phyloP scores from a whole-genome alignment of 2,113 vertebrate species.

The Pandion haliaetus region DNA sequence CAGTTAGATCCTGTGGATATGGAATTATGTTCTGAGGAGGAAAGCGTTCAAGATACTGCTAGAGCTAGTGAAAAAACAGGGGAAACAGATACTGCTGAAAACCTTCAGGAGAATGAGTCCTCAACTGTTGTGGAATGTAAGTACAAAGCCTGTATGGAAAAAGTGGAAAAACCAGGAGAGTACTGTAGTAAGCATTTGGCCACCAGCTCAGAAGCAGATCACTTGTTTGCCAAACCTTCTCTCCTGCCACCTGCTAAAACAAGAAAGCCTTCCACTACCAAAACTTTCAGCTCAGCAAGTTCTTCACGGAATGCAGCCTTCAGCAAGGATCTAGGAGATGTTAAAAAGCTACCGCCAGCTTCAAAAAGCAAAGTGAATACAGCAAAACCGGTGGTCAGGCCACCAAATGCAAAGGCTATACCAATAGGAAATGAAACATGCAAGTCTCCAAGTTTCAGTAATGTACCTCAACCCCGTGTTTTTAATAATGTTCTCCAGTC shows the following conservation, averaged over 20 bases:
- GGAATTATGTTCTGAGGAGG: conserved; percentile 76
- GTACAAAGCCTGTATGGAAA: conserved; percentile 30
- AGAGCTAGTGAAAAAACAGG: neutral
- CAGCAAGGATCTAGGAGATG: conserved; percentile 73
- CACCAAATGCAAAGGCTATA: neutral
- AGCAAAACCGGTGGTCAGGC: neutral
- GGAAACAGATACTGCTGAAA: neutral
- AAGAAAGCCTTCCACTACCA: conserved; percentile 73
- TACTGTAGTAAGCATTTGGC: conserved; percentile 35
- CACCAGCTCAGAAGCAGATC: neutral
- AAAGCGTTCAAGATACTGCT: neutral
- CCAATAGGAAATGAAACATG: neutral
- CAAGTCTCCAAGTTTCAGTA: neutral
- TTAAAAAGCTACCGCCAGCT: neutral
- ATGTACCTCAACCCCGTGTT: neutral
- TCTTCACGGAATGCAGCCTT: conserved; percentile 78
- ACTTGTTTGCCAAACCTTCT: conserved; percentile 77
- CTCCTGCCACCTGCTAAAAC: conserved; percentile 53
- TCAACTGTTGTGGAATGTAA: neutral
- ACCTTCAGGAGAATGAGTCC: neutral
- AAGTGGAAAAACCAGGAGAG: neutral
- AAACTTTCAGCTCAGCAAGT: conserved; percentile 74
- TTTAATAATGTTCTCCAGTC: neutral
- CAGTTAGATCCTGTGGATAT: conserved; percentile 78
- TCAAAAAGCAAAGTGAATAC: conserved; percentile 58